phyloP scores from a whole-genome alignment of 2,888 invertebrate genomes.

The Trachelus iudaicus region DNA sequence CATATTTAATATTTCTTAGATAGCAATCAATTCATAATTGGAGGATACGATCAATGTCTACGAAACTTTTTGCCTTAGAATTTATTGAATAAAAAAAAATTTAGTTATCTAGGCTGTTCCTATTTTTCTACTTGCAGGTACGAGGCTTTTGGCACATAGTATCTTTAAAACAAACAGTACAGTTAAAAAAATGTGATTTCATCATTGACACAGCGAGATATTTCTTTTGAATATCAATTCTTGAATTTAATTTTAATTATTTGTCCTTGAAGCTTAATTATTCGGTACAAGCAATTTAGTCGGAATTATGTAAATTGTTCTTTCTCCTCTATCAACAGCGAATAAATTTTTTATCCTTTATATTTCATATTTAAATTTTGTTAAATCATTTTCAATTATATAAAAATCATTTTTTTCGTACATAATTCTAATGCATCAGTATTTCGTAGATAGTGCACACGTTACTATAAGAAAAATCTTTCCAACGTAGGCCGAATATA shows the following conservation, averaged over 20 bases:
- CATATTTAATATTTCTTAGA: conserved; percentile 12
- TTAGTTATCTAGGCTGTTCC: neutral
- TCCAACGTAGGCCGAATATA: neutral
- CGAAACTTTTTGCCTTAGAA: neutral
- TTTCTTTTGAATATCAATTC: neutral
- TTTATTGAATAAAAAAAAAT: neutral
- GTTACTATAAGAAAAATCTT: neutral
- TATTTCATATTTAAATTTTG: neutral
- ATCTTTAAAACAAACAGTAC: neutral
- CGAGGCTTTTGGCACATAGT: neutral
- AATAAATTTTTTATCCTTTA: neutral
- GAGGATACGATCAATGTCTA: neutral
- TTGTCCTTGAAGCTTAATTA: neutral
- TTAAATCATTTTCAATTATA: neutral
- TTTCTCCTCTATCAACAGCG: neutral
- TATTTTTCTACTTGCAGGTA: neutral
- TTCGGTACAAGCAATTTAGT: neutral
- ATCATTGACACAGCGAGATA: neutral
- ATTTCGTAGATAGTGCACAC: neutral
- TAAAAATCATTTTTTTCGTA: neutral
- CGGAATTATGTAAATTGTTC: neutral
- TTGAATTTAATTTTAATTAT: neutral
- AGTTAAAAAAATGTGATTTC: neutral
- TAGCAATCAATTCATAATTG: conserved; percentile 1
- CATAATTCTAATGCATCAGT: neutral